Conservation (phyloP, 1,140 invertebrate genomes). For the Lasioglossum albipes region DNA sequence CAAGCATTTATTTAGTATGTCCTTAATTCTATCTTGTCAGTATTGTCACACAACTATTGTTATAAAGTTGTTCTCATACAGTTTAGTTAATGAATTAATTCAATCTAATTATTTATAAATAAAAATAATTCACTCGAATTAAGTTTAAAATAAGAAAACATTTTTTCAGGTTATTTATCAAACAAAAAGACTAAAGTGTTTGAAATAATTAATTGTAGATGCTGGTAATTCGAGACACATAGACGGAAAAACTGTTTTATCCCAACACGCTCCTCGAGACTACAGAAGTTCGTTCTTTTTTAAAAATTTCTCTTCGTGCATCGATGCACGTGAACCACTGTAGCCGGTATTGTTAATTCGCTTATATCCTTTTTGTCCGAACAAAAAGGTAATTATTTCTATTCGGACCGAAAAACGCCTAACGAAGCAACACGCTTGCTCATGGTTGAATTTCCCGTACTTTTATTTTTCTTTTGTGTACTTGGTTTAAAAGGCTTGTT, state of each 20-base stretch:
- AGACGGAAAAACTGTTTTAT: conserved; percentile 22
- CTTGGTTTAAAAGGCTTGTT: conserved; percentile 4
- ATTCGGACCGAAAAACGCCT: conserved; percentile 59
- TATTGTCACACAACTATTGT: too few species aligned
- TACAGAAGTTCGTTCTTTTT: background rate
- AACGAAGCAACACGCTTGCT: conserved; percentile 57
- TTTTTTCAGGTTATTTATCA: too few species aligned
- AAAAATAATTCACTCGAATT: too few species aligned
- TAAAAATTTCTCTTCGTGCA: conserved; percentile 11
- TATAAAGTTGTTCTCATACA: too few species aligned
- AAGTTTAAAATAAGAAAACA: too few species aligned
- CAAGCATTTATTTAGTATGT: too few species aligned
- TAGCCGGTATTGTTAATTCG: conserved; percentile 52
- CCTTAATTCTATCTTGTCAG: too few species aligned
- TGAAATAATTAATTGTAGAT: too few species aligned
- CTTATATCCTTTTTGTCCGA: conserved; percentile 47
- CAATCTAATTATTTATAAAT: too few species aligned
- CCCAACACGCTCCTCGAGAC: conserved; percentile 5
- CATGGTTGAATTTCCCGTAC: conserved; percentile 25
- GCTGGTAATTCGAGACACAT: background rate
- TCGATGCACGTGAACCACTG: conserved; percentile 40
- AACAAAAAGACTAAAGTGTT: too few species aligned
- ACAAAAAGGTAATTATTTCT: conserved; percentile 67
- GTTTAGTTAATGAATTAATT: too few species aligned
- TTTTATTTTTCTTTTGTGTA: conserved; percentile 26